Percentiles rank a stretch among this genome's conserved stretches.
These are phyloP conservation scores for Ostrea denselamellosa DNA, from an alignment of 1,140 invertebrate genomes.

Conservation along the genomic window DNA sequence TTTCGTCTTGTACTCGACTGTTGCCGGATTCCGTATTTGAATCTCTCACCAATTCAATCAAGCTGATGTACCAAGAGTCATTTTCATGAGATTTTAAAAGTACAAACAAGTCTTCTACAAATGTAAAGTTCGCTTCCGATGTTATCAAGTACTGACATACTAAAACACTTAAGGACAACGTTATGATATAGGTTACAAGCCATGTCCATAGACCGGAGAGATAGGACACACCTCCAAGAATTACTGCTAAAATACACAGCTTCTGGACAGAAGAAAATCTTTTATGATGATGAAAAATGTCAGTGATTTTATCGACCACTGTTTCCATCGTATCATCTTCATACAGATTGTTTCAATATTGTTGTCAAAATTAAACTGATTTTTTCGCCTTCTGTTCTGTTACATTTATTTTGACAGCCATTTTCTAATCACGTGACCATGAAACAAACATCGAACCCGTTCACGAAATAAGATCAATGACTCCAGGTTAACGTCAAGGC, in stretches of 20 bases:
- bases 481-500: background rate
- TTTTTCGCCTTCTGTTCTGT: conserved; percentile 4
- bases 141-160: background rate
- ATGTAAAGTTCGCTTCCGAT: background rate
- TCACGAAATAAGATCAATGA: background rate
- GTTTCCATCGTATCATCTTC: conserved; percentile 10
- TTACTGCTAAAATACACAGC: background rate
- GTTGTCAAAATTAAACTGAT: background rate
- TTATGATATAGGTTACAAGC: background rate
- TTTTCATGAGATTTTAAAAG: conserved; percentile 12
- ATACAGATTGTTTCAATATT: background rate
- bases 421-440: conserved; percentile 15
- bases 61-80: background rate
- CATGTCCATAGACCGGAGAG: background rate
- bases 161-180: background rate
- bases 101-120: background rate
- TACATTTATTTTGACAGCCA: conserved; percentile 31
- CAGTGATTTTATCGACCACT: background rate
- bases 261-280: conserved; percentile 19
- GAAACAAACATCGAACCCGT: background rate
- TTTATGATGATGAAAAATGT: conserved; percentile 25
- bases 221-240: conserved; percentile 7
- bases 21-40: no score
- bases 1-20: background rate
- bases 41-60: background rate